Evolutionary conservation across 2,797 vertebrate species (phyloP).

Genomic region (Mycteria americana): DNA sequence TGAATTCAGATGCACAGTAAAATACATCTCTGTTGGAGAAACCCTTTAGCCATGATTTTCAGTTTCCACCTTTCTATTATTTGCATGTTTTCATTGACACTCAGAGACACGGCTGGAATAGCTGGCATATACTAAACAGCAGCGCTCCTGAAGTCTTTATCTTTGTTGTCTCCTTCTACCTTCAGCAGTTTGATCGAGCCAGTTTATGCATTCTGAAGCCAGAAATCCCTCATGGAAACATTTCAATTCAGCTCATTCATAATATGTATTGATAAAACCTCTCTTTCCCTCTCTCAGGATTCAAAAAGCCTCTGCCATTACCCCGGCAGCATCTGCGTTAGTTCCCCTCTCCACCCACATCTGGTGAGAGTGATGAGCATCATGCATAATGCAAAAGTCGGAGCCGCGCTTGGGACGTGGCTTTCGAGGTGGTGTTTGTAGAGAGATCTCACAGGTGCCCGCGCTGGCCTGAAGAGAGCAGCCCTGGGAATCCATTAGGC

Average conservation of each 20-base stretch:
- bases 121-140: background rate
- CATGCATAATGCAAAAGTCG: constrained; percentile 37
- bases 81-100: background rate
- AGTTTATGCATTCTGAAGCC: constrained; percentile 17
- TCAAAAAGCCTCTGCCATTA: background rate
- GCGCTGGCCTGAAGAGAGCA: background rate
- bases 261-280: constrained; percentile 30
- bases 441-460: background rate
- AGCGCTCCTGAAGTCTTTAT: background rate
- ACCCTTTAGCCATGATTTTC: background rate
- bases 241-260: constrained; percentile 38
- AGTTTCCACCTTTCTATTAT: background rate
- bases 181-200: constrained; percentile 15
- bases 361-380: constrained; percentile 7
- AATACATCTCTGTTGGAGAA: background rate
- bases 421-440: background rate
- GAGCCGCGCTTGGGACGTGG: background rate
- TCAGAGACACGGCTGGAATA: background rate
- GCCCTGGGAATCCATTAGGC: background rate
- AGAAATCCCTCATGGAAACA: constrained; percentile 48
- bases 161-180: background rate
- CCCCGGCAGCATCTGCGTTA: constrained; percentile 25
- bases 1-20: background rate
- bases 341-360: background rate
- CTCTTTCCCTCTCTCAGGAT: background rate